Evolutionary conservation across 2,113 vertebrate genomes (phyloP), one percentile per base, ranked within the genome.

Genomic region (Tachycineta bicolor): DNA sequence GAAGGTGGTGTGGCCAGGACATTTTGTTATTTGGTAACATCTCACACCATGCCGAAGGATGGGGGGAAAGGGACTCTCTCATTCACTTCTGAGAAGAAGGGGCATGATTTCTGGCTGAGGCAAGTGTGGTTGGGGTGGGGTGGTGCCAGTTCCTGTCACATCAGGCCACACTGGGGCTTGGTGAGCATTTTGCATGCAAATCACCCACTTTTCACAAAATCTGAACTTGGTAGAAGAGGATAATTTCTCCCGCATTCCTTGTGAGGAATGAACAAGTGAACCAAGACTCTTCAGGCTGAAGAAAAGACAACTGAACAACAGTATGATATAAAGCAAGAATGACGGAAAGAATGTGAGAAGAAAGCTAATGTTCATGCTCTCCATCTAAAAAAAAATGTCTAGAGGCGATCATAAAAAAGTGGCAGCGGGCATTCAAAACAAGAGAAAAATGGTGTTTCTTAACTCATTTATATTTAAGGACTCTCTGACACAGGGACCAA

Each of bases 91-190:
- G 34, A 82, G 64, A 46, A 31, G 41, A 41, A 50, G 19, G 3
- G 14, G 7, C 0, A 0, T 18, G 29, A 14, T 59, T 69, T 59
- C 44, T 49, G 15, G 9, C 19, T 34, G 24, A 24, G 8, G 12
- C 5, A n/a, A 41, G 11, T 28, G 44, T 19, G n/a, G 18, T 17
- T 26, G 29, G 28, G 9, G 24, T n/a, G 29, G 29, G 2, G 12
- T 59, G 29, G 14, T 69, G 53, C 29, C 53, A 41, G 34, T 11
- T 28, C 23, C 11, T 82, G 34, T 60, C 44, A n/a, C 1, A 0
- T 43, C 4, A 2, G 44, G 34, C 14, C 19, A n/a, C 2, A 2
- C 23, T 2, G 3, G 31, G 29, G 7, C 12, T 71, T 25, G 31
- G 31, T 52, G 46, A 37, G 47, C 8, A 44, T 53, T 52, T 62